Evolutionary conservation across 2,113 vertebrate genomes (phyloP).

Genomic region (Procavia capensis): DNA sequence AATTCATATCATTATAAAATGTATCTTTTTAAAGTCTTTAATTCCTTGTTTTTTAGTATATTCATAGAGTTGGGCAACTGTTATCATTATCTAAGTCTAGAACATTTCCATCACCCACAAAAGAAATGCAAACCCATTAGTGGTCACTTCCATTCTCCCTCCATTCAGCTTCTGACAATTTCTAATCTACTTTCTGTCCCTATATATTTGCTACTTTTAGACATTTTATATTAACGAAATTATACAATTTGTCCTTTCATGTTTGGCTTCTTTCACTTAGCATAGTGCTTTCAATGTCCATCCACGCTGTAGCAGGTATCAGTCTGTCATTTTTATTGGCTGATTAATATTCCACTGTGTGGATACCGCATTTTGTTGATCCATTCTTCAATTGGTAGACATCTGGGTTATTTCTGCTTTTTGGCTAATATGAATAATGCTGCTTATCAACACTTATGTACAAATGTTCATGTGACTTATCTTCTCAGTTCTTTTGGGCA

Average conservation of each 20-base stretch:
- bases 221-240: not conserved
- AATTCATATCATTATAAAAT: not conserved
- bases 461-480: not conserved
- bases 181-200: not conserved
- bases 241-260: too few relatives aligned
- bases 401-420: not conserved
- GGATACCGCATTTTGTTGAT: not conserved
- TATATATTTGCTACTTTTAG: not conserved
- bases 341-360: not conserved
- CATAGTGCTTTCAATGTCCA: not conserved
- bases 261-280: too few relatives aligned
- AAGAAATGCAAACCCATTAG: not conserved
- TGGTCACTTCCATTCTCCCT: not conserved
- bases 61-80: not conserved
- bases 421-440: not conserved
- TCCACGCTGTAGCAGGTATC: not conserved
- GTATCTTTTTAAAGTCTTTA: not conserved
- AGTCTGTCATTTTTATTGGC: not conserved
- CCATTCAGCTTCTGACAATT: not conserved
- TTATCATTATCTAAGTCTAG: not conserved
- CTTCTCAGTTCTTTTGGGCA: not conserved
- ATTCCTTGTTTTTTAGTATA: not conserved
- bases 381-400: not conserved
- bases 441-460: not conserved
- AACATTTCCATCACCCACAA: not conserved